Evolutionary conservation across 1,140 invertebrate species (phyloP).

Genomic region (Formica selysi): DNA sequence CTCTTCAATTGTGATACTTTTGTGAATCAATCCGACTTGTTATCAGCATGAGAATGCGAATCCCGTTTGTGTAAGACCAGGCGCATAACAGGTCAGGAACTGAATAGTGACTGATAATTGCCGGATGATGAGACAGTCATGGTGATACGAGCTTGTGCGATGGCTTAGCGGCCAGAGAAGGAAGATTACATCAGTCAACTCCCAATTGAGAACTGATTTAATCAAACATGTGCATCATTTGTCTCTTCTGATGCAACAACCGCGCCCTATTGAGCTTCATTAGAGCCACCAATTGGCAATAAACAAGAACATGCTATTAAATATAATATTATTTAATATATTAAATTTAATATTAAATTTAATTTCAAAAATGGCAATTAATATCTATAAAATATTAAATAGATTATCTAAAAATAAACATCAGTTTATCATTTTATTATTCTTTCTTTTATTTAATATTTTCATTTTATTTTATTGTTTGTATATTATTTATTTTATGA

Average conservation of each 20-base stretch:
- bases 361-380: too few species aligned
- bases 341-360: neutral
- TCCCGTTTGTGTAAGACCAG: neutral
- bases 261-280: slow-evolving; percentile 49
- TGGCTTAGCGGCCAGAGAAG: slow-evolving; percentile 52
- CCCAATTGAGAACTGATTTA: slow-evolving; percentile 72
- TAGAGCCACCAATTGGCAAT: slow-evolving; percentile 39
- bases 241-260: slow-evolving; percentile 74
- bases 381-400: neutral
- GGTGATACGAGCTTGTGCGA: slow-evolving; percentile 7
- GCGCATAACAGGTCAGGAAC: slow-evolving; percentile 7
- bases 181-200: slow-evolving; percentile 74
- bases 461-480: neutral
- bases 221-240: slow-evolving; percentile 53
- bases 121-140: slow-evolving; percentile 2
- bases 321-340: neutral
- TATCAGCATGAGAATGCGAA: neutral
- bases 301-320: slow-evolving; percentile 26
- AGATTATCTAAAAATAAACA: slow-evolving; percentile 2
- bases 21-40: neutral
- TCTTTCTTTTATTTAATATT: neutral
- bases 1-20: neutral
- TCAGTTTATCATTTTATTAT: slow-evolving; percentile 3
- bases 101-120: slow-evolving; percentile 42
- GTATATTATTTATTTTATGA: neutral